A percentile compares a stretch with the other conserved stretches of the same genome.
These are phyloP conservation scores for Geococcyx californianus DNA, from an alignment of 2,113 vertebrate genomes.

Conservation along the genomic window DNA sequence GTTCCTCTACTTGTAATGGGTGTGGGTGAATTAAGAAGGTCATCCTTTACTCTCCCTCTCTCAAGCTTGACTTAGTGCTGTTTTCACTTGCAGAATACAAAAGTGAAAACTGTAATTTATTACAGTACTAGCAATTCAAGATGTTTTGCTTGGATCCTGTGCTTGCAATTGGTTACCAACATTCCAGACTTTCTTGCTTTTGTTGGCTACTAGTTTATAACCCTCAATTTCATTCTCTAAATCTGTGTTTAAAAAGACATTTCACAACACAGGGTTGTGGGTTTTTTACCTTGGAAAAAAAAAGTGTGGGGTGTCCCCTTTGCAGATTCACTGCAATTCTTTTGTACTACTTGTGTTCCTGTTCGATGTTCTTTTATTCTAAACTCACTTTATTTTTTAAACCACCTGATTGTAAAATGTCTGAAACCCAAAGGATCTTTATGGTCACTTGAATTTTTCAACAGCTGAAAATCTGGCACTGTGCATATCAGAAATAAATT, in stretches of 20 bases:
- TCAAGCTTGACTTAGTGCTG: slow-evolving; percentile 71
- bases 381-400: background rate
- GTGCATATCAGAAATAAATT: slow-evolving; percentile 1
- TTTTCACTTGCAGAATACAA: slow-evolving; percentile 81
- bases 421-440: slow-evolving; percentile 25
- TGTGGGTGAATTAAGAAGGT: slow-evolving; percentile 54
- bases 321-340: background rate
- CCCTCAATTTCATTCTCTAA: slow-evolving; percentile 77
- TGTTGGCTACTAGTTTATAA: slow-evolving; percentile 79
- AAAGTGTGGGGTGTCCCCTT: slow-evolving; percentile 31
- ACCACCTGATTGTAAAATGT: background rate
- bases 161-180: slow-evolving; percentile 70
- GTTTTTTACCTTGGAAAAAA: slow-evolving; percentile 16
- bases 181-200: slow-evolving; percentile 80
- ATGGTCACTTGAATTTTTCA: slow-evolving; percentile 12
- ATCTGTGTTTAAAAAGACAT: slow-evolving; percentile 78
- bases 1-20: slow-evolving; percentile 16
- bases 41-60: slow-evolving; percentile 65
- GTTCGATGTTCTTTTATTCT: background rate
- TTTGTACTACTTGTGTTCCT: background rate
- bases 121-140: slow-evolving; percentile 79
- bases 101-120: slow-evolving; percentile 82
- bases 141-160: slow-evolving; percentile 80
- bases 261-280: slow-evolving; percentile 66
- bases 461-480: background rate